These are phyloP conservation scores for Artemia sinica DNA, from an alignment of 2,888 invertebrate species.

Conservation along the genomic window DNA sequence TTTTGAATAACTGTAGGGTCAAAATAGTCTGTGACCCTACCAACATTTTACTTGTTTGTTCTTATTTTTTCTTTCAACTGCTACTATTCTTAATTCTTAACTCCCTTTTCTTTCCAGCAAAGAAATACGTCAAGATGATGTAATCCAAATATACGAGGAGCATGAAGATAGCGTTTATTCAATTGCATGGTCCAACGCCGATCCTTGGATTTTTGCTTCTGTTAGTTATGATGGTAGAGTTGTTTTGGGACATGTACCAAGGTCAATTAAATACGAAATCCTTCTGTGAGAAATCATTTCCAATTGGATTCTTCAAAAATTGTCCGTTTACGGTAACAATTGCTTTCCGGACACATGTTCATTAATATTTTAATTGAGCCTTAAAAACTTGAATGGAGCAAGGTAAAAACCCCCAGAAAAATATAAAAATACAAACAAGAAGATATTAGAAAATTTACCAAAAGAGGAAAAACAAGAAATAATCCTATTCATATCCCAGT, in stretches of 20 bases:
- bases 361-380: no score
- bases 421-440: no score
- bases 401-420: no score
- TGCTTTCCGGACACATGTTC: neutral
- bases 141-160: slow-evolving; percentile 79
- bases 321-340: slow-evolving; percentile 13
- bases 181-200: slow-evolving; percentile 89
- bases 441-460: no score
- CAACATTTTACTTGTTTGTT: no score
- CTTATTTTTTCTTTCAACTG: no score
- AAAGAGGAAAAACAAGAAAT: no score
- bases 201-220: slow-evolving; percentile 98
- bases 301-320: neutral
- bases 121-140: slow-evolving; percentile 52
- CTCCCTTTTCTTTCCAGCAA: neutral
- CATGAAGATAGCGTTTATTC: slow-evolving; percentile 97
- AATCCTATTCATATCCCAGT: no score
- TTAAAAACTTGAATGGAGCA: no score
- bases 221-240: slow-evolving; percentile 90
- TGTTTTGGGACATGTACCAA: slow-evolving; percentile 79
- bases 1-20: no score
- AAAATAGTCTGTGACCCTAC: no score
- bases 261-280: slow-evolving; percentile 83
- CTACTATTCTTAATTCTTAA: no score
- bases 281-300: slow-evolving; percentile 40